Percentiles rank a stretch among this genome's conserved stretches.
Evolutionary conservation across 2,888 invertebrate species (phyloP).

Genomic region (Eueremaeus valkanovi): DNA sequence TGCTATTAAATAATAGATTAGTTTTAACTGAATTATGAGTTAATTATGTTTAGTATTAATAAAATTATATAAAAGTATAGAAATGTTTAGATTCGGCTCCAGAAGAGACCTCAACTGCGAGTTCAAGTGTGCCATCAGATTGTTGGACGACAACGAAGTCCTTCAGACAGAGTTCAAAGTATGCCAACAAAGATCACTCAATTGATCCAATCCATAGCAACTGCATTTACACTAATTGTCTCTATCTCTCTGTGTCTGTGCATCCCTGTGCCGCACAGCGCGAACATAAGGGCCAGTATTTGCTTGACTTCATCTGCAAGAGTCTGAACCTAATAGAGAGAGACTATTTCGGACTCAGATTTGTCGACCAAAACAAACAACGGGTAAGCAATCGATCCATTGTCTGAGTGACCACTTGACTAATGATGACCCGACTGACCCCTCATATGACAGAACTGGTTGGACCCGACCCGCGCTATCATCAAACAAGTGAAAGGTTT

Average conservation of each 20-base stretch:
- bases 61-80: not conserved
- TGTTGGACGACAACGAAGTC: slow-evolving; percentile 79
- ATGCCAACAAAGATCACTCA: slow-evolving; percentile 43
- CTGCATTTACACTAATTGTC: slow-evolving; percentile 34
- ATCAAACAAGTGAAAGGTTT: slow-evolving; percentile 86
- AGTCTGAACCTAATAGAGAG: slow-evolving; percentile 85
- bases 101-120: slow-evolving; percentile 68
- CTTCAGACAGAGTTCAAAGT: slow-evolving; percentile 90
- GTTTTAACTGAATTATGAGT: not conserved
- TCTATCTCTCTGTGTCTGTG: slow-evolving; percentile 8
- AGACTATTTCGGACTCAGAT: slow-evolving; percentile 89
- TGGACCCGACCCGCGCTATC: slow-evolving; percentile 83
- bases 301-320: slow-evolving; percentile 84
- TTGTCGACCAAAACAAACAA: slow-evolving; percentile 81
- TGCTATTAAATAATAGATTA: not conserved
- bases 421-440: not conserved
- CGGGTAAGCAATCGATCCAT: slow-evolving; percentile 62
- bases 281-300: slow-evolving; percentile 80
- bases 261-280: slow-evolving; percentile 60
- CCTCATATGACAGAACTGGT: slow-evolving; percentile 70
- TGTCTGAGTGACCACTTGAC: not conserved
- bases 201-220: not conserved
- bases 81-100: slow-evolving; percentile 60
- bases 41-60: not conserved
- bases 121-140: slow-evolving; percentile 79